Percentiles rank a stretch among this genome's conserved stretches.
Conservation (phyloP, 1,140 invertebrate species). For the Macrobrachium nipponense region DNA sequence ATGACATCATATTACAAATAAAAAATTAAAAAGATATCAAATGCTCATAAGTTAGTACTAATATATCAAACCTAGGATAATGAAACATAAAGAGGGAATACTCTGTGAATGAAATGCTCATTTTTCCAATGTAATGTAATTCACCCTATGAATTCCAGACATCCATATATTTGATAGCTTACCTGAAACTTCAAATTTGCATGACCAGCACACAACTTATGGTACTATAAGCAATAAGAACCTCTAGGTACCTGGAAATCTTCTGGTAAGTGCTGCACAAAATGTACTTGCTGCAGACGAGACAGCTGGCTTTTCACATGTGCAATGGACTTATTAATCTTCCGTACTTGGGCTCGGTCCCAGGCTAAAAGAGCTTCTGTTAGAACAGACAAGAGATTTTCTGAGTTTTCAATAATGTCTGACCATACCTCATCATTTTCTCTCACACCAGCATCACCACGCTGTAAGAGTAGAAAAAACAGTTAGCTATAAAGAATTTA, state of each 20-base stretch:
- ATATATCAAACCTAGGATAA: too few species aligned
- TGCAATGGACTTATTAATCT: neutral
- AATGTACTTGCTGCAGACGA: neutral
- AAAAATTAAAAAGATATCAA: too few species aligned
- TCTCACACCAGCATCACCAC: constrained; percentile 26
- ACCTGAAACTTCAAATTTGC: neutral
- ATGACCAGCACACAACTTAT: neutral
- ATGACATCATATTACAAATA: neutral
- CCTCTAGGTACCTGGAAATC: constrained; percentile 22
- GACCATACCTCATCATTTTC: constrained; percentile 35
- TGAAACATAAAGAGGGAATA: too few species aligned
- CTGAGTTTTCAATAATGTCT: constrained; percentile 26
- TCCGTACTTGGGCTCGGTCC: constrained; percentile 18
- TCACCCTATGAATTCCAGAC: too few species aligned
- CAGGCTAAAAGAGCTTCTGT: constrained; percentile 35
- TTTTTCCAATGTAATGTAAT: too few species aligned
- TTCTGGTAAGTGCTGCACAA: constrained; percentile 13
- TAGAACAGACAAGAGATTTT: constrained; percentile 14
- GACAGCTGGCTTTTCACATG: neutral
- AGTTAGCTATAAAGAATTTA: neutral
- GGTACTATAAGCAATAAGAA: neutral
- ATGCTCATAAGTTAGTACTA: neutral
- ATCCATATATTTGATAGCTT: neutral
- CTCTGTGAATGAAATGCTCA: too few species aligned
- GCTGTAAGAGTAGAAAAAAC: constrained; percentile 5